These are phyloP conservation scores for Anarhynchus alexandrinus DNA, from an alignment of 2,113 vertebrate genomes.

Conservation along the genomic window DNA sequence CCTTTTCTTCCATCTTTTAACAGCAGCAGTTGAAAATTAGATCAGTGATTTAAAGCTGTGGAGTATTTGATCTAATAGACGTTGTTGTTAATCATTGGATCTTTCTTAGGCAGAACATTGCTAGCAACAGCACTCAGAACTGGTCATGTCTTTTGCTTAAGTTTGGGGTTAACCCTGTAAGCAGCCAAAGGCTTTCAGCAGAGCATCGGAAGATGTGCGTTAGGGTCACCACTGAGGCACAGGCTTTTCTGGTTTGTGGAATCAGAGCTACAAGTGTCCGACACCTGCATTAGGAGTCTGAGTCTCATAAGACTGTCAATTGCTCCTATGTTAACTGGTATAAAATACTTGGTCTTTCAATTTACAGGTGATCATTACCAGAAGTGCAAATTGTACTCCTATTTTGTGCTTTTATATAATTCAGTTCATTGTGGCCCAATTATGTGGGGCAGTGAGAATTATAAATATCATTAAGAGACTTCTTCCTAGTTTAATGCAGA, in stretches of 20 bases:
- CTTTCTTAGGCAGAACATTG: neutral
- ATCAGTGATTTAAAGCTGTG: neutral
- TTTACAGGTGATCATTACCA: neutral
- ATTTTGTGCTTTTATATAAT: neutral
- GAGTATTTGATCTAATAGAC: neutral
- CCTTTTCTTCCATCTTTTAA: neutral
- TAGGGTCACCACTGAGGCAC: neutral
- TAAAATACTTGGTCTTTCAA: neutral
- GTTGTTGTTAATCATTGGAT: neutral
- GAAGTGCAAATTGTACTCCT: neutral
- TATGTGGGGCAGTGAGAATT: neutral
- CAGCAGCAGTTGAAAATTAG: neutral
- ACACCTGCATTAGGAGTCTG: neutral
- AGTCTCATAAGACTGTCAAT: neutral
- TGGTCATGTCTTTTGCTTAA: neutral
- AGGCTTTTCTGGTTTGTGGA: neutral
- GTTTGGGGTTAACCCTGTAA: neutral
- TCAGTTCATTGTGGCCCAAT: neutral
- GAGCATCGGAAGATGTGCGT: accelerated
- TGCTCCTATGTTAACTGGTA: neutral
- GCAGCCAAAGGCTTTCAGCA: neutral
- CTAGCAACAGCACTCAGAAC: neutral
- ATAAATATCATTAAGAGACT: neutral
- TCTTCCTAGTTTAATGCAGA: neutral
- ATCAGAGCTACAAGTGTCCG: neutral